phyloP scores from a whole-genome alignment of 2,888 invertebrate genomes.

The Gari tellinella region DNA sequence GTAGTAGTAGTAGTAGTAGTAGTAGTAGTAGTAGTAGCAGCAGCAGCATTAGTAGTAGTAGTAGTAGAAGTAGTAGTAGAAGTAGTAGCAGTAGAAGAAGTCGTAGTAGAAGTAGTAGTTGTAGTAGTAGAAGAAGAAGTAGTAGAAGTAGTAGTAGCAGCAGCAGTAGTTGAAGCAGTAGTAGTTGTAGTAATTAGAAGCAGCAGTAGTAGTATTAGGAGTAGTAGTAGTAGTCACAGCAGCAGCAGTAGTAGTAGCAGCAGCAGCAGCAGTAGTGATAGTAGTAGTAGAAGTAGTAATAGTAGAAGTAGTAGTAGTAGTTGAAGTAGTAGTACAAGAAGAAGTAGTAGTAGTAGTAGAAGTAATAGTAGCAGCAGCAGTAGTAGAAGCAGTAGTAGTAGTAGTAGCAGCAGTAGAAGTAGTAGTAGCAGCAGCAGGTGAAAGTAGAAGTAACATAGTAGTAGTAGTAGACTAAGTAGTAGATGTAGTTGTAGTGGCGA shows the following conservation, averaged over 20 bases:
- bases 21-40: too few species aligned
- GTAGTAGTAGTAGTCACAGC: too few species aligned
- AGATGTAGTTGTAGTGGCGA: conserved; percentile 41
- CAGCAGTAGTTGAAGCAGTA: too few species aligned
- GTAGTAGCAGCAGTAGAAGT: not conserved
- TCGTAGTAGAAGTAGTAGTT: too few species aligned
- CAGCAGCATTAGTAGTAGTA: too few species aligned
- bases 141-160: conserved; percentile 1
- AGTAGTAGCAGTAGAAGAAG: too few species aligned
- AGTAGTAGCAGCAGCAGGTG: not conserved
- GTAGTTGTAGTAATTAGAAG: too few species aligned
- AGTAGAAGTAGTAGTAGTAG: conserved; percentile 5
- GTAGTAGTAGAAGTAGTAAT: too few species aligned
- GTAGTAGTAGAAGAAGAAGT: not conserved
- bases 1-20: conserved; percentile 13
- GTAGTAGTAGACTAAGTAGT: not conserved
- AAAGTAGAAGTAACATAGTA: not conserved
- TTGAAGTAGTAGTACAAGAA: conserved; percentile 1
- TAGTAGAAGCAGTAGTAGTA: too few species aligned
- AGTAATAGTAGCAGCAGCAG: too few species aligned
- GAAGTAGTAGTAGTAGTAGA: conserved; percentile 10
- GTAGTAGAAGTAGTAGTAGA: conserved; percentile 4
- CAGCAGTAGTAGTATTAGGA: too few species aligned
- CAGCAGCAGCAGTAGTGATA: conserved; percentile 1
- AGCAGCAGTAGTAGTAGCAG: too few species aligned